These are phyloP conservation scores for Erethizon dorsatum DNA, from an alignment of 2,797 vertebrate species.

Conservation along the genomic window DNA sequence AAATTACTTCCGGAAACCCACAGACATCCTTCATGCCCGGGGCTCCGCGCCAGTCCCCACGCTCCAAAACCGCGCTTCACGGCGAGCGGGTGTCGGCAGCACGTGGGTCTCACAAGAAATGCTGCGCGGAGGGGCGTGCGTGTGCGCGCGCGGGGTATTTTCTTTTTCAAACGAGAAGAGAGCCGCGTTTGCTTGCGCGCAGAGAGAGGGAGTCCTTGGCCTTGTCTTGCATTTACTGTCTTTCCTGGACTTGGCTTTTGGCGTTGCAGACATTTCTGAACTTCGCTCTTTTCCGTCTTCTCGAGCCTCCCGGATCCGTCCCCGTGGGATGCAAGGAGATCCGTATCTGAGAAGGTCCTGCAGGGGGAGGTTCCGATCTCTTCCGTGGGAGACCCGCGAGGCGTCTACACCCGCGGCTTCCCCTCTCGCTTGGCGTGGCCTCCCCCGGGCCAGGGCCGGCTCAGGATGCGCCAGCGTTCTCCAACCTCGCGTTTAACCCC, in stretches of 20 bases:
- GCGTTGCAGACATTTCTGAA: neutral
- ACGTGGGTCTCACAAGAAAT: neutral
- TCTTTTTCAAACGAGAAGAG: neutral
- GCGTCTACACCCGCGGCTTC: neutral
- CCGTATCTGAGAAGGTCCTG: neutral
- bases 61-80: neutral
- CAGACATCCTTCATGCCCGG: neutral
- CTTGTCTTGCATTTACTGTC: neutral
- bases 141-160: neutral
- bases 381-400: fast-evolving
- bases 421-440: neutral
- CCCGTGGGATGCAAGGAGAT: fast-evolving
- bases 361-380: neutral
- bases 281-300: neutral
- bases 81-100: neutral
- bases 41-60: fast-evolving
- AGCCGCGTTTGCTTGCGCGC: neutral
- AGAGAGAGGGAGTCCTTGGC: neutral
- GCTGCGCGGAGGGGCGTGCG: neutral
- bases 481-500: neutral
- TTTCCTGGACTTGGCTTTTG: neutral
- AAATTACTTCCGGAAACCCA: neutral
- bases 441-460: fast-evolving
- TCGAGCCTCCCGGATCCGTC: neutral
- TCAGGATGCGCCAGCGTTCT: neutral